These are phyloP conservation scores for Erithacus rubecula DNA, from an alignment of 2,797 vertebrate species.

Conservation along the genomic window DNA sequence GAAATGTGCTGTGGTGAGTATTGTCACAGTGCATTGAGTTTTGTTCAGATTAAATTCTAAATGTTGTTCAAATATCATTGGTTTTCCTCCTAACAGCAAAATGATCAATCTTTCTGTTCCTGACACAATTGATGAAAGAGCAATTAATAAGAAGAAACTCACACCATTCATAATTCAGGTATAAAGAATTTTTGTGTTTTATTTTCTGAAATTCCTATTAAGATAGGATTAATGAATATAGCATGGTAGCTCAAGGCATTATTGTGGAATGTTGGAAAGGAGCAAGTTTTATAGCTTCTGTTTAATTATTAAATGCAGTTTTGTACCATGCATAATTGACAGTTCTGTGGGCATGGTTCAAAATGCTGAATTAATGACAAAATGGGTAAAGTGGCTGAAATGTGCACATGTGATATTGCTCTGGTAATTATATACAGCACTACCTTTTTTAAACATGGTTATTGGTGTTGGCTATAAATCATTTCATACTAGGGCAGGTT, in stretches of 20 bases:
- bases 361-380: background rate
- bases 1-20: background rate
- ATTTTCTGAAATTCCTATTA: background rate
- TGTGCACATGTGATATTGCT: rapidly evolving
- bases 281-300: background rate
- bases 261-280: background rate
- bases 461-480: background rate
- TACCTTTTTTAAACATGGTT: background rate
- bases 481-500: background rate
- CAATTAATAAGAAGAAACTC: conserved; percentile 96
- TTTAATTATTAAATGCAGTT: conserved; percentile 17
- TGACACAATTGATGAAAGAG: conserved; percentile 96
- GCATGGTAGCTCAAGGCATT: background rate
- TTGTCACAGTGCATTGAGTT: background rate
- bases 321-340: background rate
- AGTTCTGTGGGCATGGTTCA: background rate
- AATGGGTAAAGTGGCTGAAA: background rate
- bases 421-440: background rate
- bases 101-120: conserved; percentile 96
- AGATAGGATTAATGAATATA: background rate
- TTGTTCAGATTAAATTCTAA: background rate
- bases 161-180: conserved; percentile 95
- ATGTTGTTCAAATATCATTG: background rate
- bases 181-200: background rate
- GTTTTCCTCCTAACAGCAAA: conserved; percentile 81